phyloP scores from a whole-genome alignment of 1,140 invertebrate genomes.

The Ceratina japonica region DNA sequence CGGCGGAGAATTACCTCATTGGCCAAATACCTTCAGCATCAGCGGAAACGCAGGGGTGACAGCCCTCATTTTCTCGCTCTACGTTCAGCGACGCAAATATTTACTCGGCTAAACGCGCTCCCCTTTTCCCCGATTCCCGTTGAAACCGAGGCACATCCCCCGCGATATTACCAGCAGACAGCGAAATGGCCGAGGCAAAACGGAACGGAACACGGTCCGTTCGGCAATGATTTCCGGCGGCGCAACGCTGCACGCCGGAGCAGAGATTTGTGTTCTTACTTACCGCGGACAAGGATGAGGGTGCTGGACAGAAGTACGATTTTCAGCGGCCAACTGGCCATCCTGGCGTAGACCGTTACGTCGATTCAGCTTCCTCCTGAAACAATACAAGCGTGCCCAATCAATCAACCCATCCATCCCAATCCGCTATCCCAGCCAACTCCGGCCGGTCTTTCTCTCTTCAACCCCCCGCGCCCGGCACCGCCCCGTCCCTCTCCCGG shows the following conservation, averaged over 20 bases:
- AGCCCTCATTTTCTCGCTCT: slow-evolving; percentile 43
- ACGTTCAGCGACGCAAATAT: slow-evolving; percentile 43
- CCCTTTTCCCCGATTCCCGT: neutral
- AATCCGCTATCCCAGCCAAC: slow-evolving; percentile 52
- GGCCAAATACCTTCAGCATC: neutral
- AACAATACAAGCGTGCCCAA: slow-evolving; percentile 72
- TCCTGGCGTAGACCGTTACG: slow-evolving; percentile 79
- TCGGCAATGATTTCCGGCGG: slow-evolving; percentile 34
- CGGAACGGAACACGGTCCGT: slow-evolving; percentile 7
- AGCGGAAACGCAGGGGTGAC: neutral
- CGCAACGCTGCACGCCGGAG: neutral
- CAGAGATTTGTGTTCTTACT: slow-evolving; percentile 64
- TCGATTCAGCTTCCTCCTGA: slow-evolving; percentile 79
- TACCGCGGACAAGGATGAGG: slow-evolving; percentile 77
- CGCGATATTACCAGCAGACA: slow-evolving; percentile 12
- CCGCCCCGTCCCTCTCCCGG: neutral
- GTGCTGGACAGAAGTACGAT: slow-evolving; percentile 75
- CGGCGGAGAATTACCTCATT: slow-evolving; percentile 8
- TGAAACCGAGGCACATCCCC: neutral
- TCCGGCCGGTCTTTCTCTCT: slow-evolving; percentile 38
- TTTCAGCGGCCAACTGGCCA: slow-evolving; percentile 77
- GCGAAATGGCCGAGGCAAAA: slow-evolving; percentile 32
- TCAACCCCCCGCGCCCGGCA: neutral
- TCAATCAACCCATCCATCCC: slow-evolving; percentile 70
- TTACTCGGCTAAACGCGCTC: slow-evolving; percentile 42